Base-by-base conservation (phyloP, 2,888 invertebrate genomes). In the Scrobipalpa costella region DNA sequence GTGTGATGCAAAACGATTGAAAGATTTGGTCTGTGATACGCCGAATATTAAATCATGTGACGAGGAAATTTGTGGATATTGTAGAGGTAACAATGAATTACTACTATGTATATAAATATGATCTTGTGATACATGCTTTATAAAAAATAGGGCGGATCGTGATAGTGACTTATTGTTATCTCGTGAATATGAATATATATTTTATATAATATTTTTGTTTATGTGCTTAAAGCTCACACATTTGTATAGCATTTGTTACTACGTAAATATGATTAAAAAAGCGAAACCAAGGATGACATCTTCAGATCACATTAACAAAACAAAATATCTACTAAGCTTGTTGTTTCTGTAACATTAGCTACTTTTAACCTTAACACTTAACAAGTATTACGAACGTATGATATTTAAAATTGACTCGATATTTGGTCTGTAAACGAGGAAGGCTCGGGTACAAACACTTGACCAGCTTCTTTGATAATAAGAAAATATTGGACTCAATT, bases 271-370 rank as follows among this genome's bases (percentile, higher is more conserved):
- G 68, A 63, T 68, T 36, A 33, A 34, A 36, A 44, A 66, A 65
- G 63, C 58, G 63, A 38, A 66, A 63, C 21, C 17, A 61, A 61
- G 21, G 38, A 58, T 40, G 17, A 40, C 50, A 60, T 67, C 89
- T 89, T 90, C 90, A 89, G 87, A 90, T 90, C 90, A 89, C 91
- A 90, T 80, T 88, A 90, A 90, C 90, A 90, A 90, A 90, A 88
- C 73, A 73, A 77, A 71, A 78, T 79, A 72, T 75, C 80, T 78
- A 83, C 76, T 83, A 84, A 85, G 81, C 83, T 75, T 80, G 75
- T 73, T 79, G 73, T 68, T 75, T 71, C 75, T 72, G 69, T 79
- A 79, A 78, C 75, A 79, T 75, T 79, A 85, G 19, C 49, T 49
- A 49, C 8, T 9, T 49, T 81, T 78, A 76, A 77, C 71, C 76